phyloP scores from a whole-genome alignment of 2,888 invertebrate species.

The Linnaemya vulpina region DNA sequence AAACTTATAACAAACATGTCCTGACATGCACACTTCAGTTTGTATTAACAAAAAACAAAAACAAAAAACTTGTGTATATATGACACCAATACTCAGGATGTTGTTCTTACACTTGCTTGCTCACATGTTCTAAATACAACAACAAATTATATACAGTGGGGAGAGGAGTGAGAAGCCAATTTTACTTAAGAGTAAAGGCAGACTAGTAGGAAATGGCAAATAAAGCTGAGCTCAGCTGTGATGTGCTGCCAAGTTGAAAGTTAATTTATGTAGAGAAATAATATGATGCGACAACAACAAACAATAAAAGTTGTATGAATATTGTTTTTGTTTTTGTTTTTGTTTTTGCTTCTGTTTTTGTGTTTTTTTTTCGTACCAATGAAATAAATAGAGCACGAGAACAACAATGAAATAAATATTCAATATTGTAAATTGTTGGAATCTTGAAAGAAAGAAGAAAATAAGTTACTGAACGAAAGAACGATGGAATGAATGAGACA shows the following conservation, averaged over 20 bases:
- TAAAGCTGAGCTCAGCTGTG: slow-evolving; percentile 52
- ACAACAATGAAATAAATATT: slow-evolving; percentile 61
- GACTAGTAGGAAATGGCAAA: slow-evolving; percentile 26
- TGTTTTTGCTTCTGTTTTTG: too few species aligned
- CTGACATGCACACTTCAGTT: slow-evolving; percentile 11
- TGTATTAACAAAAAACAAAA: neutral
- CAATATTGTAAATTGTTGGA: slow-evolving; percentile 60
- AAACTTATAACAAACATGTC: slow-evolving; percentile 46
- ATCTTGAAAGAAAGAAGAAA: slow-evolving; percentile 22
- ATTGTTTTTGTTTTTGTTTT: neutral
- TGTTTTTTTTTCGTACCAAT: too few species aligned
- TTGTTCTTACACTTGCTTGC: slow-evolving; percentile 57
- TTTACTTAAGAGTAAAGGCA: neutral
- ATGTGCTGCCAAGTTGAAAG: slow-evolving; percentile 67
- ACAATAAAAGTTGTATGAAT: slow-evolving; percentile 26
- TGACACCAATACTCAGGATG: slow-evolving; percentile 58
- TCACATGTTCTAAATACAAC: slow-evolving; percentile 2
- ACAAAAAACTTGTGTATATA: neutral
- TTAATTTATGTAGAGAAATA: slow-evolving; percentile 62
- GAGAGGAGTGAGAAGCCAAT: neutral
- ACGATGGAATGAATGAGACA: slow-evolving; percentile 1
- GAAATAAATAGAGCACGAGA: slow-evolving; percentile 60
- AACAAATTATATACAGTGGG: neutral
- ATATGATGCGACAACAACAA: slow-evolving; percentile 27
- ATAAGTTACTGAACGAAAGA: too few species aligned